Evolutionary conservation across 2,888 invertebrate species (phyloP), one percentile per base, ranked within the genome.

Genomic region (Blastobasis adustella): DNA sequence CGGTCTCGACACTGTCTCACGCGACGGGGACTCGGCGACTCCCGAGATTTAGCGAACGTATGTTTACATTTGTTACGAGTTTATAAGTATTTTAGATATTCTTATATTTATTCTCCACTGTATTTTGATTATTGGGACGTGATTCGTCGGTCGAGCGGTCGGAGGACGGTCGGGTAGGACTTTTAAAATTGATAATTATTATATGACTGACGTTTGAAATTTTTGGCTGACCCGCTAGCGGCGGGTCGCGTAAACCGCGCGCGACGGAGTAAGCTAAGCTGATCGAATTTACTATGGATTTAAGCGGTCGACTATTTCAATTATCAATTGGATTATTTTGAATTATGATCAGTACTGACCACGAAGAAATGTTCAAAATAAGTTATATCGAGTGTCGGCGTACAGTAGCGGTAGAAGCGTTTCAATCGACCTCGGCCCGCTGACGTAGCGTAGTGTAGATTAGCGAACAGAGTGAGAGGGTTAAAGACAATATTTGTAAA

Each of bases 31-130:
- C 76, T 78, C 72, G 80, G 77, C 78, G 69, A 71, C 69, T 66
- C 70, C 67, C 67, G 73, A 74, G 67, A 76, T 69, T 75, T 73
- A 74, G 77, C 71, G 74, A 75, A 76, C 76, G 77, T 86, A 87
- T 85, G 85, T 88, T 87, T 88, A 88, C 88, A 88, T 88, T 88
- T 88, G 88, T 88, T 88, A 88, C 87, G 71, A 87, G 87, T 88
- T 88, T 86, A 88, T 86, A 85, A 89, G 91, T 91, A 91, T 91
- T 91, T 91, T 91, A 91, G 91, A 91, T 91, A 91, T 91, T 91
- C 91, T 91, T 91, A 91, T 88, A 88, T 91, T 91, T 90, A 90
- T 90, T 89, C 90, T 91, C 91, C 84, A 83, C 79, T 84, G 76
- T 82, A 81, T 79, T 79, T 77, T 65, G 79, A 80, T 78, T 62